A percentile compares a stretch with the other conserved stretches of the same genome.
Conservation (phyloP, 2,113 vertebrate genomes). For the Antechinus flavipes region DNA sequence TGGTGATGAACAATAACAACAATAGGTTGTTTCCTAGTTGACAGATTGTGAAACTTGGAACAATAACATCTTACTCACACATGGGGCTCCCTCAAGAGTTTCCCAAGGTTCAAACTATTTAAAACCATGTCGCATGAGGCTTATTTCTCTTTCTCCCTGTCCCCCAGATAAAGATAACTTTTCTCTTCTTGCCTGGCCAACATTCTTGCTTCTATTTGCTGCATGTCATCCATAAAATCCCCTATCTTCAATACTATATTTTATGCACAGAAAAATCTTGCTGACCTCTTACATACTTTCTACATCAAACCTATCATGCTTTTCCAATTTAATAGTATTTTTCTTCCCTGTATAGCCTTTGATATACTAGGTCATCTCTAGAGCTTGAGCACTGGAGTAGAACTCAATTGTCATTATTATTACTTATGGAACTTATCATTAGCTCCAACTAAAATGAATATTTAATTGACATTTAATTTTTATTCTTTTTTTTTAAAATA, state of each 20-base stretch:
- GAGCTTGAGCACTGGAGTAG: background rate
- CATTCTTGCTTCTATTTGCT: too few relatives aligned
- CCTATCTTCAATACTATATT: too few relatives aligned
- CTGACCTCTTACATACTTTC: background rate
- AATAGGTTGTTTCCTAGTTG: background rate
- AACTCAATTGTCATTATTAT: background rate
- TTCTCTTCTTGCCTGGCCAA: too few relatives aligned
- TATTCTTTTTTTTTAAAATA: background rate
- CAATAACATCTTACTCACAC: background rate
- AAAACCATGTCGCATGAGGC: background rate
- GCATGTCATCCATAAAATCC: too few relatives aligned
- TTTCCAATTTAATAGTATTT: background rate
- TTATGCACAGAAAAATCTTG: too few relatives aligned
- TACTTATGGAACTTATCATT: background rate
- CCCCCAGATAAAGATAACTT: too few relatives aligned
- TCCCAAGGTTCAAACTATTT: background rate
- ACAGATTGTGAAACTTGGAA: background rate
- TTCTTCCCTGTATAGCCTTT: background rate
- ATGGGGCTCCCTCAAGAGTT: background rate
- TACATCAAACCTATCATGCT: background rate
- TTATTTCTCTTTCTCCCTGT: background rate
- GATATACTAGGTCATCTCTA: background rate
- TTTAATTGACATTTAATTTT: background rate
- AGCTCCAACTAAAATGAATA: background rate
- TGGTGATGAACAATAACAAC: too few relatives aligned